Base-by-base conservation (phyloP, 2,888 invertebrate species). In the Xestia rhomboidea region DNA sequence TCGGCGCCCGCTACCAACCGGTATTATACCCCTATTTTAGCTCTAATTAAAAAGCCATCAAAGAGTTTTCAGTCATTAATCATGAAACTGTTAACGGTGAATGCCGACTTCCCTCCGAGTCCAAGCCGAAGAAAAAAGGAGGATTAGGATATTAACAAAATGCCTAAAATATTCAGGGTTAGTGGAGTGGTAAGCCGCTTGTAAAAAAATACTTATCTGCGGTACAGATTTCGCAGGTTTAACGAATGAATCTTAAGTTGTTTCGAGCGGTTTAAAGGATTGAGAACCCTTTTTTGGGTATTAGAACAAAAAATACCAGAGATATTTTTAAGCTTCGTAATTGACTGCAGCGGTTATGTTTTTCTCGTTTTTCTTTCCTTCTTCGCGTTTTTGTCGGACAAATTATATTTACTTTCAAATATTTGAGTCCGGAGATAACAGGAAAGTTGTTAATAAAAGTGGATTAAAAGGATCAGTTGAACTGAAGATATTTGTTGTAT, bases 11-110 rank as follows among this genome's bases (percentile, higher is more conserved):
- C 89, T 90, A 91, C 92, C 92, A 91, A 91, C 92, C 91, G 90
- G 95, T 92, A 94, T 95, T 95, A 96, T 96, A 96, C 95, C 96
- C 96, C 95, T 94, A 94, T 95, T 96, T 96, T 95, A 95, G 95
- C 96, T 96, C 96, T 97, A 97, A 97, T 96, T 97, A 97, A 97
- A 97, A 97, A 96, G 95, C 96, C 96, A 96, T 97, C 96, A 96
- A 97, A 96, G 96, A 96, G 95, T 97, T 96, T 96, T 96, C 94
- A 96, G 95, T 95, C 96, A 97, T 97, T 96, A 96, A 97, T 97
- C 97, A 96, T 96, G 96, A 95, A 96, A 96, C 96, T 96, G 96
- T 96, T 96, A 96, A 95, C 96, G 93, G 92, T 95, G 95, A 95
- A 96, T 95, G 93, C 95, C 93, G 94, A 94, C 95, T 96, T 95